Conservation (phyloP, 1,140 invertebrate genomes). For the Pogonomyrmex barbatus region DNA sequence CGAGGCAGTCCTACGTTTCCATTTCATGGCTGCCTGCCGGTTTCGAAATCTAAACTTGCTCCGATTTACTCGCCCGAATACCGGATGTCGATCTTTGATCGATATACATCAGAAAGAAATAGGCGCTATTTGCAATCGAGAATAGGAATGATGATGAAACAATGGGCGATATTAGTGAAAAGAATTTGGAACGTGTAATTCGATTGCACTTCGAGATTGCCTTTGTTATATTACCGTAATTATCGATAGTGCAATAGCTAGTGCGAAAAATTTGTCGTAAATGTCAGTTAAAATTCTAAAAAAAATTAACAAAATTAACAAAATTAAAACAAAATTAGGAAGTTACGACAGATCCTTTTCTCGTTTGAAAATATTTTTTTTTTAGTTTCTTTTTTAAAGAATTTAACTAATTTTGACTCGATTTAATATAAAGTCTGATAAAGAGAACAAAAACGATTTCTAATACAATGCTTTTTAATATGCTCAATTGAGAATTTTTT, state of each 20-base stretch:
- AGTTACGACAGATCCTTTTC: background rate
- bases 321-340: background rate
- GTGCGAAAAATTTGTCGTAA: background rate
- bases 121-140: background rate
- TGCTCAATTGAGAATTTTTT: constrained; percentile 1
- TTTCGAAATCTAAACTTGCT: background rate
- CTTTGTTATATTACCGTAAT: background rate
- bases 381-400: background rate
- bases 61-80: background rate
- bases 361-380: background rate
- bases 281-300: constrained; percentile 7
- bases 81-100: background rate
- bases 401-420: background rate
- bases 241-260: background rate
- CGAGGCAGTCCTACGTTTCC: background rate
- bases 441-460: background rate
- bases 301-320: background rate
- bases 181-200: background rate
- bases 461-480: background rate
- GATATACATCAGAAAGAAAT: background rate
- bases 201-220: background rate
- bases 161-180: background rate
- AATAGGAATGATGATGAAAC: background rate
- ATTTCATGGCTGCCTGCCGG: background rate
- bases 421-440: background rate